phyloP scores from a whole-genome alignment of 2,888 invertebrate genomes.

The Argynnis bischoffii region DNA sequence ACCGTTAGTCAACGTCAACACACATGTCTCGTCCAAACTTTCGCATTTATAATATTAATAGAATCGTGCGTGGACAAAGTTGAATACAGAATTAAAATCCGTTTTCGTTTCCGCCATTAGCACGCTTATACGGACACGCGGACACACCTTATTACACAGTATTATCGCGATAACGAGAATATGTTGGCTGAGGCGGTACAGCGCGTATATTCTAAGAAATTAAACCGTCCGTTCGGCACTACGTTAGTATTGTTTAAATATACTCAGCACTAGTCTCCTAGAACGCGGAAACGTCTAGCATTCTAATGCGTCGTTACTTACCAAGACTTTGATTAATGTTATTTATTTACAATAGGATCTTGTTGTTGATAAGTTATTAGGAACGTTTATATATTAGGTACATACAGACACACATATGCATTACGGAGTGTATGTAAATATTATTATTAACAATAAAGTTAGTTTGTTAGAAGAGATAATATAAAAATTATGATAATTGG shows the following conservation, averaged over 20 bases:
- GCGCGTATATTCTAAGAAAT: conserved; percentile 33
- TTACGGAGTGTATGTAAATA: neutral
- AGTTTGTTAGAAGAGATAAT: too few species aligned
- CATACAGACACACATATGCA: too few species aligned
- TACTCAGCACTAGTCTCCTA: conserved; percentile 22
- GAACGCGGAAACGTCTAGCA: conserved; percentile 37
- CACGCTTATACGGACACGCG: conserved; percentile 14
- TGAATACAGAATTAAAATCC: conserved; percentile 19
- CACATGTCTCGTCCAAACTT: neutral
- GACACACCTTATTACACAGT: conserved; percentile 20
- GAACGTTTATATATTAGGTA: neutral
- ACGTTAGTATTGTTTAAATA: conserved; percentile 32
- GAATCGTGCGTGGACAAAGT: neutral
- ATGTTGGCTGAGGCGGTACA: conserved; percentile 14
- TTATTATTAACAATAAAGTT: neutral
- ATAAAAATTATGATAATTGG: too few species aligned
- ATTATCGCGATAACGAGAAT: conserved; percentile 21
- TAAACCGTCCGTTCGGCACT: conserved; percentile 26
- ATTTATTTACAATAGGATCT: conserved; percentile 28
- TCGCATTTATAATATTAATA: conserved; percentile 5
- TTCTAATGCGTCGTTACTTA: conserved; percentile 35
- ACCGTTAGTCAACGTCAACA: conserved; percentile 8
- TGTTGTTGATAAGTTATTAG: conserved; percentile 14
- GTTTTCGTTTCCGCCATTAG: conserved; percentile 19
- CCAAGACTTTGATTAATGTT: conserved; percentile 34